These are phyloP conservation scores for Callyntrura sp. DNA, from an alignment of 2,888 invertebrate genomes.

Conservation along the genomic window DNA sequence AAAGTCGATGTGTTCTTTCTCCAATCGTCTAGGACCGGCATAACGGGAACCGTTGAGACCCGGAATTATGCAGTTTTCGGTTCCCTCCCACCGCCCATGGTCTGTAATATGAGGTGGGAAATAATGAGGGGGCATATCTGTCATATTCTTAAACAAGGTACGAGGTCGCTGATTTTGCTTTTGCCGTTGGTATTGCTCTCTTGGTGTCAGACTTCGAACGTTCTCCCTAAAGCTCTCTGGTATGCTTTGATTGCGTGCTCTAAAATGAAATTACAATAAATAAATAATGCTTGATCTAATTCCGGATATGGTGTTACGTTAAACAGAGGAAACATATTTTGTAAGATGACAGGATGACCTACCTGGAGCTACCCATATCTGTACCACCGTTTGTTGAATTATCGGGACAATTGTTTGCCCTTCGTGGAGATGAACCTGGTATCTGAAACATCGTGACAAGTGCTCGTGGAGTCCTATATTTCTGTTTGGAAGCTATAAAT, in stretches of 20 bases:
- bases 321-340: background rate
- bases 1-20: conserved; percentile 59
- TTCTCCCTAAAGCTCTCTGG: conserved; percentile 19
- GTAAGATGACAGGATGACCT: background rate
- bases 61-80: conserved; percentile 25
- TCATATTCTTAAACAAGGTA: conserved; percentile 33
- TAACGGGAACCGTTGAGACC: background rate
- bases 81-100: conserved; percentile 59
- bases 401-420: conserved; percentile 12
- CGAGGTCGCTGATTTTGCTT: conserved; percentile 36
- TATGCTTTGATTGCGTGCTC: background rate
- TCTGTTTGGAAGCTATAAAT: too few relatives aligned
- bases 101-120: conserved; percentile 61
- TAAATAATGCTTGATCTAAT: background rate
- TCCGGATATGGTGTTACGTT: too few relatives aligned
- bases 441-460: conserved; percentile 19
- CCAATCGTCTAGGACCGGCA: background rate
- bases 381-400: background rate
- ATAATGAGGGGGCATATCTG: conserved; percentile 33
- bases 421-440: conserved; percentile 34
- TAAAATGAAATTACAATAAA: background rate
- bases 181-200: conserved; percentile 31
- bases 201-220: conserved; percentile 28
- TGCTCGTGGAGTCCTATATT: too few relatives aligned
- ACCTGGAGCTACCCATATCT: conserved; percentile 21